Conservation (phyloP, 2,113 vertebrate species). For the Pao palembangensis region DNA sequence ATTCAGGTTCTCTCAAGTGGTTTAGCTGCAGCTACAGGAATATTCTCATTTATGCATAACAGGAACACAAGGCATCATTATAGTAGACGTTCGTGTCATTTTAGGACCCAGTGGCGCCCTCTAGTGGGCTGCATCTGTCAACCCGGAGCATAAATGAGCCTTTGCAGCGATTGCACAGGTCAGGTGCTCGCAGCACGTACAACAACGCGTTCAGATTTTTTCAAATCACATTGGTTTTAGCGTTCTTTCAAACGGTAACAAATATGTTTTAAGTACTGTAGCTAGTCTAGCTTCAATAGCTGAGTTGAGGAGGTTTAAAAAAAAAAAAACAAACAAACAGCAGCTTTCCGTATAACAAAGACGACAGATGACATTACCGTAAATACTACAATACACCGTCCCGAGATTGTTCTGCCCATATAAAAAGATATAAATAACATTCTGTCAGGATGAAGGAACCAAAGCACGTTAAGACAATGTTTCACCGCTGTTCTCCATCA, state of each 20-base stretch:
- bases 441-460: constrained; percentile 51
- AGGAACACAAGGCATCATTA: no score
- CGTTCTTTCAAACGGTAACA: constrained; percentile 49
- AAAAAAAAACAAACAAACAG: constrained; percentile 40
- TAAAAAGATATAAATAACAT: constrained; percentile 68
- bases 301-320: constrained; percentile 48
- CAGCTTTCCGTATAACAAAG: constrained; percentile 54
- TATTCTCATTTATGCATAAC: no score
- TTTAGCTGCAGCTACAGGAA: no score
- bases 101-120: no score
- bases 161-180: neutral
- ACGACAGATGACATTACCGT: constrained; percentile 33
- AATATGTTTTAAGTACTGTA: constrained; percentile 27
- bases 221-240: constrained; percentile 54
- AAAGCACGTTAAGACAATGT: constrained; percentile 27
- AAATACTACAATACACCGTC: constrained; percentile 42
- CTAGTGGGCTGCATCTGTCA: no score
- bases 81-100: no score
- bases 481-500: constrained; percentile 44
- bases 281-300: constrained; percentile 52
- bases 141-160: no score
- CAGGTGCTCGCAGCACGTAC: constrained; percentile 42
- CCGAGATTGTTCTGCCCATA: constrained; percentile 60
- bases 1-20: no score
- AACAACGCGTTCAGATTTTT: constrained; percentile 19